Evolutionary conservation across 2,888 invertebrate genomes (phyloP), one percentile per base, ranked within the genome.

Genomic region (Spodoptera picta): DNA sequence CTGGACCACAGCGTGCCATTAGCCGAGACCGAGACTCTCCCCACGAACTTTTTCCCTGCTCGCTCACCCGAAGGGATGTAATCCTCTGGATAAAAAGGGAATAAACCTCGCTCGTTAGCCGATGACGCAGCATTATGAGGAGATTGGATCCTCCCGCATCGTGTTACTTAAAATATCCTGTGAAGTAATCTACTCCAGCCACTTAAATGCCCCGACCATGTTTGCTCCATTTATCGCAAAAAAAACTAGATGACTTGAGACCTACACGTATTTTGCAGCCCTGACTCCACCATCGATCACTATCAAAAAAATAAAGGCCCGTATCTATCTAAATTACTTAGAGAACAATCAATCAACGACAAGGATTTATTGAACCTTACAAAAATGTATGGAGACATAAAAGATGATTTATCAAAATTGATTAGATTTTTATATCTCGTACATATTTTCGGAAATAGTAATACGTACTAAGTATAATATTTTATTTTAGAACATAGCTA

Each of bases 81-180:
- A 73, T 72, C 65, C 66, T 41, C 36, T 57, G 70, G 69, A 77
- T 75, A 69, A 72, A 74, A 73, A 74, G 48, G 77, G 72, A 77
- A 77, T 69, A 72, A 67, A 74, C 71, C 71, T 55, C 46, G 58
- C 72, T 83, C 83, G 83, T 83, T 84, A 84, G 73, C 50, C 64
- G 78, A 83, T 84, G 84, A 84, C 85, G 69, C 59, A 55, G 82
- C 82, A 69, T 72, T 72, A 69, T 75, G 63, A 70, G 65, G 43
- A 75, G 64, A 82, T 77, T 77, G 69, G 80, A 75, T 73, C 77
- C 69, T 65, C 66, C 77, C 68, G 69, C 76, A 51, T 64, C 84
- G 71, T 75, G 77, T 76, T 73, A 71, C 61, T 72, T 71, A 55
- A 80, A 80, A 65, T 67, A 66, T 67, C 60, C 66, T 41, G 61